phyloP scores from a whole-genome alignment of 2,797 vertebrate species.

The Esox lucius region DNA sequence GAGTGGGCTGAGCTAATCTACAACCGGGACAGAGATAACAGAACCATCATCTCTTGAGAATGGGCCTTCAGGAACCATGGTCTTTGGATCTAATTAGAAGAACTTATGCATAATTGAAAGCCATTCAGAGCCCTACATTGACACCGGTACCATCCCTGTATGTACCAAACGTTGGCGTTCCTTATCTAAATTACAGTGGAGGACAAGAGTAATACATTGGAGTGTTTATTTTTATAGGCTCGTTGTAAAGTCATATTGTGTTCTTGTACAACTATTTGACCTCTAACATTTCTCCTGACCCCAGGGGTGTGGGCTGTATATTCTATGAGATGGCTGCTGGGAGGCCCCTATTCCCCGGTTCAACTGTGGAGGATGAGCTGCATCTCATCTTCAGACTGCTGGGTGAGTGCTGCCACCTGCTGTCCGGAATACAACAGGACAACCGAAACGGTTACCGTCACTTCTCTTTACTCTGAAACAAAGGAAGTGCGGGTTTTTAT shows the following conservation, averaged over 20 bases:
- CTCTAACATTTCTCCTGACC: conserved; percentile 15
- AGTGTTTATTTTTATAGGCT: neutral
- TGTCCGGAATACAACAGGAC: conserved; percentile 29
- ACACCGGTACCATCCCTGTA: neutral
- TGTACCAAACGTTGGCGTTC: neutral
- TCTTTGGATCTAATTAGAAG: neutral
- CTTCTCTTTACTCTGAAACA: neutral
- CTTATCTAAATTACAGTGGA: neutral
- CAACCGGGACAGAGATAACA: conserved; percentile 18
- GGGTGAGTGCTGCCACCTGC: conserved; percentile 73
- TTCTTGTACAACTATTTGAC: neutral
- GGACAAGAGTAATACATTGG: neutral
- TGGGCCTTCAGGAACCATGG: neutral
- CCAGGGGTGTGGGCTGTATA: conserved; percentile 79
- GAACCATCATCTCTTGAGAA: conserved; percentile 25
- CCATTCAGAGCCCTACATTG: neutral
- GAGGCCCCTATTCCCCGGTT: conserved; percentile 77
- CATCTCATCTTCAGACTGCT: conserved; percentile 79
- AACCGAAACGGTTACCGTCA: neutral
- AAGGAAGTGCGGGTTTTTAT: neutral
- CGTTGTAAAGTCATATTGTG: neutral
- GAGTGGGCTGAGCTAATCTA: conserved; percentile 54
- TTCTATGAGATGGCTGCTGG: conserved; percentile 80
- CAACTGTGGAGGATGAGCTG: conserved; percentile 78
- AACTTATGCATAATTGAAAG: neutral